Evolutionary conservation across 2,797 vertebrate genomes (phyloP).

Genomic region (Tiaroga cobitis): DNA sequence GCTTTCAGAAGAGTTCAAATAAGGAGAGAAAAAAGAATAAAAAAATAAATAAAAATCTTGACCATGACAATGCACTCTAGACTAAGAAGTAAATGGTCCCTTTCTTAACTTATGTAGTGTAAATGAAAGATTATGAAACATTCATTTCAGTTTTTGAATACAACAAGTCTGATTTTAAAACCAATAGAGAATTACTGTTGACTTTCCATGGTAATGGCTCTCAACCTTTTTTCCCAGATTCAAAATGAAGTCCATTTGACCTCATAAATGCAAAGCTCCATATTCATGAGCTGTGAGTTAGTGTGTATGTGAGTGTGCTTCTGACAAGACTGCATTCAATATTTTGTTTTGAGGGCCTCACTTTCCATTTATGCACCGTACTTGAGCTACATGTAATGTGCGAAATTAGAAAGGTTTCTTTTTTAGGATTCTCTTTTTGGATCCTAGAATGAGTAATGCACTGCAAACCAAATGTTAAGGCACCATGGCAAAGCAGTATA

Average conservation of each 20-base stretch:
- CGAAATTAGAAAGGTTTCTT: not conserved
- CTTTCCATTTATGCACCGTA: slow-evolving; percentile 6
- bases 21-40: not conserved
- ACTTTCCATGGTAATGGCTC: slow-evolving; percentile 10
- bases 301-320: slow-evolving; percentile 23
- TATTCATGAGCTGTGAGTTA: slow-evolving; percentile 63
- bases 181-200: not conserved
- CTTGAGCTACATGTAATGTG: not conserved
- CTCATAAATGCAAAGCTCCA: slow-evolving; percentile 59
- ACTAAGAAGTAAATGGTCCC: not conserved
- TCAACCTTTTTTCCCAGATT: not conserved
- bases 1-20: slow-evolving; percentile 5
- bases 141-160: not conserved
- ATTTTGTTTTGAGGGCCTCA: not conserved
- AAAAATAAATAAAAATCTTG: not conserved
- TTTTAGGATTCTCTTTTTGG: not conserved
- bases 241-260: slow-evolving; percentile 67
- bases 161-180: not conserved
- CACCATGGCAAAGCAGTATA: not conserved
- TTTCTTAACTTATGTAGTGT: not conserved
- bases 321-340: slow-evolving; percentile 3
- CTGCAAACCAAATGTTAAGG: not conserved
- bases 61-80: not conserved
- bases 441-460: not conserved
- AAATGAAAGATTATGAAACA: not conserved